Evolutionary conservation across 2,113 vertebrate species (phyloP), one percentile per base, ranked within the genome.

Genomic region (Dryoscopus gambensis): DNA sequence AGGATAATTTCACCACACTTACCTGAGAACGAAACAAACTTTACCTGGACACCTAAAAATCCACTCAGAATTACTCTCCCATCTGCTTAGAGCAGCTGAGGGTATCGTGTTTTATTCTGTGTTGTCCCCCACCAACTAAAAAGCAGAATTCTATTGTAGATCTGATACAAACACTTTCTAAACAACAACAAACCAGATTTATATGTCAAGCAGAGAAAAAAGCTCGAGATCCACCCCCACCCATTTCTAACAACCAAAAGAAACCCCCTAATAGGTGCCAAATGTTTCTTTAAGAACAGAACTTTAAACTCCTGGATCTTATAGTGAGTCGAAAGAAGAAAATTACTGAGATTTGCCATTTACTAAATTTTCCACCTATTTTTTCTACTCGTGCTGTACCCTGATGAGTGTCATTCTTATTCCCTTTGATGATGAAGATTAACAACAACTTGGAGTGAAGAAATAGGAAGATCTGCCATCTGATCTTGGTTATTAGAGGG

Each of bases 1-100:
- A 15, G 19, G 10, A 9, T 6, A 0, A 39, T 23, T 44, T 17
- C 20, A 24, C 11, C 25, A 22, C 11, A 27, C 0, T 1, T 2
- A 5, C 47, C 31, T 5, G 27, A 81, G 39, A 53, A 11, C 42
- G 52, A 55, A 59, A 10, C 10, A 47, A 47, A 11, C 8, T 11
- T 37, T 3, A 42, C 31, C n/a, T 63, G 49, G 42, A 23, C 23
- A 15, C 5, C 12, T 30, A 2, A 28, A 57, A 5, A 2, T 13
- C 55, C 73, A 17, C 37, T 18, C 18, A 15, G 15, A 81, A 30
- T 7, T 16, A 27, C 7, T 22, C 63, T 55, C 19, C 20, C 35
- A 9, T 5, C 47, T 52, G 30, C 35, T 49, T 5, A 28, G 0
- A 39, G n/a, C 35, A 49, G 3, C 2, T 14, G 8, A 69, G 40